These are phyloP conservation scores for Hydra vulgaris DNA, from an alignment of 30 jellyfish, hydroid and myxozoan genomes.

Conservation along the genomic window DNA sequence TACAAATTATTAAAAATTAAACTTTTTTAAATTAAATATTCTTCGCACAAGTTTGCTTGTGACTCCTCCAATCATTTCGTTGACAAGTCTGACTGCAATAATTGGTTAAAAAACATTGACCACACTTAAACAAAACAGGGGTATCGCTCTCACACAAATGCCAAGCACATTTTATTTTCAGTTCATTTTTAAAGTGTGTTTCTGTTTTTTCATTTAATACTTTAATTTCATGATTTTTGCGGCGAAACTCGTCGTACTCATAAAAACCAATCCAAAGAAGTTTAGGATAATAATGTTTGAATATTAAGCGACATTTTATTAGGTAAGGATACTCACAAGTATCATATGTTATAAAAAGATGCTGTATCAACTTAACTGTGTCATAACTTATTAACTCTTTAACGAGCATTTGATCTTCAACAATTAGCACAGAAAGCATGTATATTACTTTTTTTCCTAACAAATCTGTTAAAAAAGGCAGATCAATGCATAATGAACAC, in stretches of 20 bases:
- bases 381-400: not conserved
- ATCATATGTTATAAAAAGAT: not conserved
- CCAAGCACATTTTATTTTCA: not conserved
- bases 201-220: not conserved
- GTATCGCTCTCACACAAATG: not conserved
- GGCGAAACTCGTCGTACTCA: not conserved
- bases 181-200: not conserved
- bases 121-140: not conserved
- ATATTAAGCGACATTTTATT: not conserved
- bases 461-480: not conserved
- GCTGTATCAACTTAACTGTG: not conserved
- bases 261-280: not conserved
- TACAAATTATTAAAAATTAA: too few species aligned
- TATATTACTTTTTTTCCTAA: not conserved
- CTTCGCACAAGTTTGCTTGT: not conserved
- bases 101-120: not conserved
- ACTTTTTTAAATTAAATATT: too few species aligned
- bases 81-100: slow-evolving; percentile 2
- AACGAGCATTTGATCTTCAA: not conserved
- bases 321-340: slow-evolving; percentile 3
- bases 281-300: not conserved
- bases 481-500: slow-evolving; percentile 3
- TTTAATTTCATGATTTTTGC: not conserved
- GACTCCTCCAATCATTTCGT: not conserved
- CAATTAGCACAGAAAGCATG: not conserved